Conservation (phyloP, 2,797 vertebrate genomes). For the Pipistrellus pygmaeus region DNA sequence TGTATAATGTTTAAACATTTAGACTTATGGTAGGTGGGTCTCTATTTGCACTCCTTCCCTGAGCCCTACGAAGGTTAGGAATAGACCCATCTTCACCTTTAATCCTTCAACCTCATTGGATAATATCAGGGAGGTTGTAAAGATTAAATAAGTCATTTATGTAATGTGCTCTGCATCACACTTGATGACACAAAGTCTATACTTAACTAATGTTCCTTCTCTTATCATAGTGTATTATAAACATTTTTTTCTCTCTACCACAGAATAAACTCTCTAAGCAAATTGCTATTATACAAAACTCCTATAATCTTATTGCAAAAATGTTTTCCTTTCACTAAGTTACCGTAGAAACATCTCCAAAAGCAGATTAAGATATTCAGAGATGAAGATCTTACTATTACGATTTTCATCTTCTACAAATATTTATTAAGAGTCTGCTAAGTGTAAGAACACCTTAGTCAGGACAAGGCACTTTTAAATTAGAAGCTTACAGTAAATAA, state of each 20-base stretch:
- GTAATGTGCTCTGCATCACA: background rate
- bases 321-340: conserved; percentile 10
- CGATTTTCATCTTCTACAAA: conserved; percentile 31
- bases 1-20: conserved; percentile 1
- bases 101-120: background rate
- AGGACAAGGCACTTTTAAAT: conserved; percentile 13
- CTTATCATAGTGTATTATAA: background rate
- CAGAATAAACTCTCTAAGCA: conserved; percentile 30
- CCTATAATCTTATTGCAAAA: background rate
- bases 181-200: background rate
- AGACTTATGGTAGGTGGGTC: background rate
- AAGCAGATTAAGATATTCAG: background rate
- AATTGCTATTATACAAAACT: background rate
- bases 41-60: background rate
- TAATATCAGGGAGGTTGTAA: background rate
- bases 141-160: background rate
- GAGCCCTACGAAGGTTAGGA: background rate
- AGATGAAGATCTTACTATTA: background rate
- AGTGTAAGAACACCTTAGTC: background rate
- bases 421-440: conserved; percentile 6
- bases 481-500: background rate
- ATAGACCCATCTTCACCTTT: background rate
- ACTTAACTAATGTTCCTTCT: background rate
- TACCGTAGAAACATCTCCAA: background rate
- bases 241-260: conserved; percentile 5